Percentiles rank a stretch among this genome's conserved stretches.
phyloP scores from a whole-genome alignment of 2,888 invertebrate species.

The Trissoscelio sp. region DNA sequence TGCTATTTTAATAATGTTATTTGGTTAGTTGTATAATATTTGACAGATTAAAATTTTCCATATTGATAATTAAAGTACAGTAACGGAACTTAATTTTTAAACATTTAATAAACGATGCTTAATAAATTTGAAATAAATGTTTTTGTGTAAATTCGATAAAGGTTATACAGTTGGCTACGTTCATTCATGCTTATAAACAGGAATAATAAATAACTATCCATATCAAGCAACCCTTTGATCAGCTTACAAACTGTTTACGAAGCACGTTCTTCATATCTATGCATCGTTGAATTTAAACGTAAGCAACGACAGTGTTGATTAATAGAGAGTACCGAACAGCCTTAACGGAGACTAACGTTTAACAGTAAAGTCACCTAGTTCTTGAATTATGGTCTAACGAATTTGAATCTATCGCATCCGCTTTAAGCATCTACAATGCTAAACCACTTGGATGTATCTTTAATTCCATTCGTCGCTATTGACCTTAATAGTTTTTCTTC shows the following conservation, averaged over 20 bases:
- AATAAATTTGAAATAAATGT: too few relatives aligned
- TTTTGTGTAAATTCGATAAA: too few relatives aligned
- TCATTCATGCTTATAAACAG: too few relatives aligned
- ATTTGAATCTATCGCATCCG: slow-evolving; percentile 71
- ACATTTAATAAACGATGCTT: too few relatives aligned
- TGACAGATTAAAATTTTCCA: too few relatives aligned
- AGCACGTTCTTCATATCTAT: slow-evolving; percentile 33
- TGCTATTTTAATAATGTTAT: too few relatives aligned
- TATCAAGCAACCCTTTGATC: slow-evolving; percentile 30
- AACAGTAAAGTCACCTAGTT: slow-evolving; percentile 57
- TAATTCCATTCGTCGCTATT: neutral
- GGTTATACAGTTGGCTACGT: too few relatives aligned
- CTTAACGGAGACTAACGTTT: slow-evolving; percentile 53
- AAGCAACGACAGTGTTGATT: slow-evolving; percentile 36
- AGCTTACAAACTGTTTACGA: slow-evolving; percentile 21
- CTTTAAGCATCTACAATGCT: slow-evolving; percentile 52
- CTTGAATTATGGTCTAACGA: slow-evolving; percentile 70
- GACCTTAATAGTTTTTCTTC: slow-evolving; percentile 26
- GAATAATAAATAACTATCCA: slow-evolving; percentile 15
- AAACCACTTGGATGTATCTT: slow-evolving; percentile 18
- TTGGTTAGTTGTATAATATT: too few relatives aligned
- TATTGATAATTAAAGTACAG: too few relatives aligned
- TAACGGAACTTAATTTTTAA: too few relatives aligned
- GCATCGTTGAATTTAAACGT: slow-evolving; percentile 31
- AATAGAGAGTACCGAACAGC: slow-evolving; percentile 27